phyloP scores from a whole-genome alignment of 2,113 vertebrate species.

The Balaeniceps rex region DNA sequence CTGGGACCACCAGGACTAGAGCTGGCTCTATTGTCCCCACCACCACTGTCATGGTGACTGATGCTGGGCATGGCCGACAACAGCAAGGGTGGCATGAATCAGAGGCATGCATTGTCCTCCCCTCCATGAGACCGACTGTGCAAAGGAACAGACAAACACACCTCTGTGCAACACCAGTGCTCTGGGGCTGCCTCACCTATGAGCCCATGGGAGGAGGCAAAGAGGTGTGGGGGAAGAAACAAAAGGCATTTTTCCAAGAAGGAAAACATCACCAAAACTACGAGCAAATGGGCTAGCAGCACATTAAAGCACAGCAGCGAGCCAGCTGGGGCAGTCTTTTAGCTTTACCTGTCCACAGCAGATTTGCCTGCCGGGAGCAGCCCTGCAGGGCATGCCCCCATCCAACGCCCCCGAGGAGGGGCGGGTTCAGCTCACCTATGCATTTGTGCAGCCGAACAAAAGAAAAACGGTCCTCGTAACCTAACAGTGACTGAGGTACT shows the following conservation, averaged over 20 bases:
- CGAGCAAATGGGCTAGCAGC: background rate
- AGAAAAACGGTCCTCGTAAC: background rate
- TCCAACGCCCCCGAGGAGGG: background rate
- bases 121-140: fast-evolving
- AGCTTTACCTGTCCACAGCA: background rate
- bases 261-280: background rate
- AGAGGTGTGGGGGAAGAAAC: fast-evolving
- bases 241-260: background rate
- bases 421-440: background rate
- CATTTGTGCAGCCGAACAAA: fast-evolving
- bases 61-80: background rate
- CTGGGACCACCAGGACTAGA: background rate
- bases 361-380: background rate
- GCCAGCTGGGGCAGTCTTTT: background rate
- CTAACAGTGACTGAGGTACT: background rate
- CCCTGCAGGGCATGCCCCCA: background rate
- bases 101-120: background rate
- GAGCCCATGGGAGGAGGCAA: fast-evolving
- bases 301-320: background rate
- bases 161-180: background rate
- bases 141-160: background rate
- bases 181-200: background rate
- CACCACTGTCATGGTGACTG: background rate
- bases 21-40: background rate
- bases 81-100: background rate